Percentiles rank a stretch among this genome's conserved stretches.
Conservation (phyloP, 2,797 vertebrate species). For the Cynodonichthys magdalenae region DNA sequence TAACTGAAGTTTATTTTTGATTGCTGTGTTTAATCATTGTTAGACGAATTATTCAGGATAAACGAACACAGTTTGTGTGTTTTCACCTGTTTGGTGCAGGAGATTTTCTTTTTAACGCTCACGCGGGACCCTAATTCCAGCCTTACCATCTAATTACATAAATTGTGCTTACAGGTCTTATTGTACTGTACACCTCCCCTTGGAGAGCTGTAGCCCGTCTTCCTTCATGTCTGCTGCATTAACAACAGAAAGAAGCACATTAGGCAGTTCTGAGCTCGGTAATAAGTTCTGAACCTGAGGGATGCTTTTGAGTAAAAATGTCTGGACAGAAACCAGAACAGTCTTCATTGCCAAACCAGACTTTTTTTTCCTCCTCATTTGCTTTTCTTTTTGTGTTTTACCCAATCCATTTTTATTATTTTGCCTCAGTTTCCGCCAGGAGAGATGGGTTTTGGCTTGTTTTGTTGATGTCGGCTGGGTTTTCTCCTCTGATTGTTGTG, state of each 20-base stretch:
- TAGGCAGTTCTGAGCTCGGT: conserved; percentile 78
- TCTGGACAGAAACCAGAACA: conserved; percentile 67
- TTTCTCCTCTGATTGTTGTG: conserved; percentile 58
- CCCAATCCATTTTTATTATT: not conserved
- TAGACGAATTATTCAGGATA: conserved; percentile 33
- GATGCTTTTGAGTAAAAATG: conserved; percentile 67
- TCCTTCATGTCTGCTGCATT: conserved; percentile 74
- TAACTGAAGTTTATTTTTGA: conserved; percentile 31
- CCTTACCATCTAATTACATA: conserved; percentile 77
- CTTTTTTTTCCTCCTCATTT: conserved; percentile 6
- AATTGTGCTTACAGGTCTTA: conserved; percentile 82
- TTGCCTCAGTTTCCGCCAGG: conserved; percentile 6
- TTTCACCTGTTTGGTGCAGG: conserved; percentile 11
- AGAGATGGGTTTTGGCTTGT: conserved; percentile 44
- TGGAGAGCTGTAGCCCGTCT: conserved; percentile 64
- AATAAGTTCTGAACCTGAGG: conserved; percentile 75
- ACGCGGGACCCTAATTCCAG: conserved; percentile 56
- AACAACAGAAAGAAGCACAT: conserved; percentile 78
- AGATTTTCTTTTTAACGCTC: conserved; percentile 24
- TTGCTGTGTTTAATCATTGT: conserved; percentile 47
- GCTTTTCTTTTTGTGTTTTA: not conserved
- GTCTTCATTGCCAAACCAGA: conserved; percentile 31
- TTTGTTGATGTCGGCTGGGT: conserved; percentile 37
- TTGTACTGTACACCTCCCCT: conserved; percentile 68
- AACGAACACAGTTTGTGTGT: conserved; percentile 27